phyloP scores from a whole-genome alignment of 2,797 vertebrate genomes.

The Streptopelia turtur region DNA sequence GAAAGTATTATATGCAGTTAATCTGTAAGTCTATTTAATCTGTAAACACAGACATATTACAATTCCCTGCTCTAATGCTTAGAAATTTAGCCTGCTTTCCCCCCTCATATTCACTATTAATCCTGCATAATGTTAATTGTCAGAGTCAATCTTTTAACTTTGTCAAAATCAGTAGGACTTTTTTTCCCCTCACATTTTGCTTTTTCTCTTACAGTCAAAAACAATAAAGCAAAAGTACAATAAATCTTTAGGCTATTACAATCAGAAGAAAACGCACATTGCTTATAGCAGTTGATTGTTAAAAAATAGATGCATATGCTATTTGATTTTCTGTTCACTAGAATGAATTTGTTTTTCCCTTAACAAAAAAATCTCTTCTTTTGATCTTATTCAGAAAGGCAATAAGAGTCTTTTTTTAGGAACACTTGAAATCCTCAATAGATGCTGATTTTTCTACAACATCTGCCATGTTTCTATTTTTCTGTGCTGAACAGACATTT shows the following conservation, averaged over 20 bases:
- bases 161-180: neutral
- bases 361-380: slow-evolving; percentile 29
- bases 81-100: neutral
- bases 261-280: neutral
- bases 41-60: neutral
- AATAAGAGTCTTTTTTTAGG: slow-evolving; percentile 52
- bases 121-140: neutral
- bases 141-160: neutral
- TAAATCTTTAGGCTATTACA: neutral
- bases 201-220: neutral
- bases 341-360: slow-evolving; percentile 24
- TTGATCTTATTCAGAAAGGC: slow-evolving; percentile 47
- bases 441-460: slow-evolving; percentile 67
- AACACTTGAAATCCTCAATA: slow-evolving; percentile 64
- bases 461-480: slow-evolving; percentile 68
- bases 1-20: neutral
- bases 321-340: slow-evolving; percentile 27
- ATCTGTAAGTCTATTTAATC: neutral
- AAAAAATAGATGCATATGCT: slow-evolving; percentile 16
- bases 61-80: neutral
- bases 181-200: neutral
- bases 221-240: neutral
- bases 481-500: slow-evolving; percentile 62
- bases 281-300: slow-evolving; percentile 7
- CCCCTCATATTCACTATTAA: neutral